phyloP scores from a whole-genome alignment of 2,888 invertebrate species.

The Acrobasis suavella region DNA sequence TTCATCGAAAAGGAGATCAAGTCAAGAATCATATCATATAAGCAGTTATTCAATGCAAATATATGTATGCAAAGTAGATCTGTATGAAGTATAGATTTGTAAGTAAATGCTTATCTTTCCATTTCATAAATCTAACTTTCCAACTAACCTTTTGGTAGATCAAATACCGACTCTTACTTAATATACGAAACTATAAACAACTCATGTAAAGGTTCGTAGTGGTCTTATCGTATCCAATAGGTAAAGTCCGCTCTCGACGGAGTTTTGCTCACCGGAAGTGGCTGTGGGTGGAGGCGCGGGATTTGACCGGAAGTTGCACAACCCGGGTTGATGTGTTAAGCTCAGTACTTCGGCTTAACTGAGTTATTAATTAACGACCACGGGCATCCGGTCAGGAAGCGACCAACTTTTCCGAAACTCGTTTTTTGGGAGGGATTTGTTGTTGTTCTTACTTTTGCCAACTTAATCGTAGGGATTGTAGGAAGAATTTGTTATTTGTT shows the following conservation, averaged over 20 bases:
- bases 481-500: not conserved
- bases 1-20: no score
- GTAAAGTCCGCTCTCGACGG: constrained; percentile 42
- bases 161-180: not conserved
- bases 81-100: no score
- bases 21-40: no score
- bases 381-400: constrained; percentile 61
- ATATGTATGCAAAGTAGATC: no score
- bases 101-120: no score
- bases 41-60: no score
- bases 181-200: not conserved
- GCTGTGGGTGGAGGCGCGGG: constrained; percentile 67
- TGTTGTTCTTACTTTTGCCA: constrained; percentile 26
- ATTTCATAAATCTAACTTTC: no score
- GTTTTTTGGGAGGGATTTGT: constrained; percentile 38
- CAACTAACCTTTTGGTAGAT: no score
- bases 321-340: constrained; percentile 71
- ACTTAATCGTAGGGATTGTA: constrained; percentile 22
- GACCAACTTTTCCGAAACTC: constrained; percentile 41
- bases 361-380: constrained; percentile 76
- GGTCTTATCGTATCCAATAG: constrained; percentile 5
- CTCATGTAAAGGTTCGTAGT: not conserved
- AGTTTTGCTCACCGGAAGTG: constrained; percentile 74
- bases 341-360: constrained; percentile 68
- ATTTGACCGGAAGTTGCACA: constrained; percentile 74